These are phyloP conservation scores for Gryllus longicercus DNA, from an alignment of 2,888 invertebrate species.

Conservation along the genomic window DNA sequence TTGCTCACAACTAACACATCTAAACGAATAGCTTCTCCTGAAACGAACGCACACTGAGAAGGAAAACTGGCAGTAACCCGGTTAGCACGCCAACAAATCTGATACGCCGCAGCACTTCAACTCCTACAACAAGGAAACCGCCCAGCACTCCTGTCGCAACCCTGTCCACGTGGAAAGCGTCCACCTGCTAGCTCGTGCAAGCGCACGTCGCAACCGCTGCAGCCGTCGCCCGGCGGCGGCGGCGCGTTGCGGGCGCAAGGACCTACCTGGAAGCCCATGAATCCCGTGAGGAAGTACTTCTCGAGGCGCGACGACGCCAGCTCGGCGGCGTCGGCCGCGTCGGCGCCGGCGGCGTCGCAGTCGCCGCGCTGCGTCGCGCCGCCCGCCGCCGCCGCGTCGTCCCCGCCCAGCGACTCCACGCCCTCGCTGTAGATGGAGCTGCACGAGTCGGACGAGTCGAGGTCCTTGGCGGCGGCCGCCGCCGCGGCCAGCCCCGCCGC, in stretches of 20 bases:
- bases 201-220: too few relatives aligned
- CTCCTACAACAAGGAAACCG: too few relatives aligned
- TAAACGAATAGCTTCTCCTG: too few relatives aligned
- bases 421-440: conserved; percentile 79
- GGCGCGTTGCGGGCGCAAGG: background rate
- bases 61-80: too few relatives aligned
- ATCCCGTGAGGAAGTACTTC: conserved; percentile 83
- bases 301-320: conserved; percentile 80
- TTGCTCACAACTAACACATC: too few relatives aligned
- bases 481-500: conserved; percentile 44
- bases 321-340: conserved; percentile 60
- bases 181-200: too few relatives aligned
- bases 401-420: conserved; percentile 63
- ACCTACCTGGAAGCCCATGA: conserved; percentile 69
- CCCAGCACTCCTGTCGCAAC: too few relatives aligned
- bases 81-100: too few relatives aligned
- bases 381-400: conserved; percentile 29
- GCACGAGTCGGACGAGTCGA: conserved; percentile 62
- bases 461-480: conserved; percentile 46
- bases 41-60: too few relatives aligned
- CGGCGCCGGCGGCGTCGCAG: conserved; percentile 44
- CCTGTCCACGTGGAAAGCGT: too few relatives aligned
- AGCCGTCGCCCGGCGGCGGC: background rate
- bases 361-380: conserved; percentile 30
- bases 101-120: too few relatives aligned